Evolutionary conservation across 2,888 invertebrate genomes (phyloP), one percentile per base, ranked within the genome.

Genomic region (Napeogenes inachia): DNA sequence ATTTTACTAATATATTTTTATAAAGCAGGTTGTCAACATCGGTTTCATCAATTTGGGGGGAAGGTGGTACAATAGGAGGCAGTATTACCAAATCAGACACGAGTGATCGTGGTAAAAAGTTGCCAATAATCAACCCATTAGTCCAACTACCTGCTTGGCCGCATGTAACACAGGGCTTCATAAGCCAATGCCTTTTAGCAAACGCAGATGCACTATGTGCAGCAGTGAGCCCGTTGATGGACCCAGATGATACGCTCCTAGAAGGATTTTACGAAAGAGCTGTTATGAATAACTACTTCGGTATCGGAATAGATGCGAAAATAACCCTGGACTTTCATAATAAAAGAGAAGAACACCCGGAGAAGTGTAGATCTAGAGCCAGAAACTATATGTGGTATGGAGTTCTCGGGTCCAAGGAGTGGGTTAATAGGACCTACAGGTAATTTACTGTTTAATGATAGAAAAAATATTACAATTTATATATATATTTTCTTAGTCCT

Each of bases 251-350:
- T 76, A 95, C 96, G 0, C 89, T 96, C 2, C 88, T 96, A 78
- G 97, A 97, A 89, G 97, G 97, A 0, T 96, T 95, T 82, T 95
- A 95, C 74, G 99, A 99, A 85, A 94, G 95, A 71, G 97, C 97
- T 75, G 98, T 98, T 2, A 99, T 99, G 99, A 99, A 99, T 86
- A 99, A 99, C 82, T 99, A 99, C 81, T 99, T 99, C 80, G 99
- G 99, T 0, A 99, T 99, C 75, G 99, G 99, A 0, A 96, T 99
- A 67, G 99, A 99, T 87, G 99, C 99, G 0, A 99, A 99, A 87
- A 98, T 99, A 60, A 96, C 98, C 0, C 88, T 99, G 54, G 99
- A 99, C 80, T 99, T 99, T 80, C 98, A 99, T 83, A 96, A 98
- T 77, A 99, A 98, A 83, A 92, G 99, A 42, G 98, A 99, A 79